Conservation (phyloP, 2,888 invertebrate genomes). For the Pemphredon lugubris region DNA sequence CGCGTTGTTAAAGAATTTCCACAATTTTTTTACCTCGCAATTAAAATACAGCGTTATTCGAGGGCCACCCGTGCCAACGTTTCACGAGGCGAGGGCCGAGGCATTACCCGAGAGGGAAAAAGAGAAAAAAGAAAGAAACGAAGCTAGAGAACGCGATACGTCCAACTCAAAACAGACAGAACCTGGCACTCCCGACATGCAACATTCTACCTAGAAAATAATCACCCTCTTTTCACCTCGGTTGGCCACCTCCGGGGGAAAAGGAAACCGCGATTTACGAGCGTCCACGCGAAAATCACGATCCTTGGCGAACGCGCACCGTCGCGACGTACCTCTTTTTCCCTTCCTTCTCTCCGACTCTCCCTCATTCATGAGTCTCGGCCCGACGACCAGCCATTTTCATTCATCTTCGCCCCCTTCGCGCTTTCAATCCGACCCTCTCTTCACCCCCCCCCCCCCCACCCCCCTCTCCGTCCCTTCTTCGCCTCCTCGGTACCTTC, state of each 20-base stretch:
- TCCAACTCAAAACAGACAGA: background rate
- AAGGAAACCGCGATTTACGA: slow-evolving; percentile 55
- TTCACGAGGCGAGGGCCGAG: no score
- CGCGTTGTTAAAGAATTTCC: no score
- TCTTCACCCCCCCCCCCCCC: slow-evolving; percentile 30
- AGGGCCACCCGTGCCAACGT: no score
- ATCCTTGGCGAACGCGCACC: slow-evolving; percentile 3
- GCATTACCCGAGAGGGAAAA: no score
- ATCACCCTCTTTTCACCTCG: slow-evolving; percentile 20
- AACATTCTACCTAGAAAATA: slow-evolving; percentile 31
- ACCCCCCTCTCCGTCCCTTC: no score
- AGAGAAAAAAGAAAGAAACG: no score
- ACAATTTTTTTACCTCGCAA: no score
- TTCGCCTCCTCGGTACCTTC: background rate
- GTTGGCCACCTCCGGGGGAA: background rate
- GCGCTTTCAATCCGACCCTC: slow-evolving; percentile 14
- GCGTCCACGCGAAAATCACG: slow-evolving; percentile 58
- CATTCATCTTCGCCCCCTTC: slow-evolving; percentile 57
- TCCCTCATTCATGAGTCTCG: slow-evolving; percentile 53
- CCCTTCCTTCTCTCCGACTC: slow-evolving; percentile 23
- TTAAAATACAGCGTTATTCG: no score
- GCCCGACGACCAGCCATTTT: slow-evolving; percentile 55
- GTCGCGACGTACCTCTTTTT: background rate
- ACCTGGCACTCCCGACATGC: background rate
- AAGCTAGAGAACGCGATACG: no score